A percentile compares a stretch with the other conserved stretches of the same genome.
phyloP scores from a whole-genome alignment of 1,140 invertebrate species.

The Drosophila kohkoa region DNA sequence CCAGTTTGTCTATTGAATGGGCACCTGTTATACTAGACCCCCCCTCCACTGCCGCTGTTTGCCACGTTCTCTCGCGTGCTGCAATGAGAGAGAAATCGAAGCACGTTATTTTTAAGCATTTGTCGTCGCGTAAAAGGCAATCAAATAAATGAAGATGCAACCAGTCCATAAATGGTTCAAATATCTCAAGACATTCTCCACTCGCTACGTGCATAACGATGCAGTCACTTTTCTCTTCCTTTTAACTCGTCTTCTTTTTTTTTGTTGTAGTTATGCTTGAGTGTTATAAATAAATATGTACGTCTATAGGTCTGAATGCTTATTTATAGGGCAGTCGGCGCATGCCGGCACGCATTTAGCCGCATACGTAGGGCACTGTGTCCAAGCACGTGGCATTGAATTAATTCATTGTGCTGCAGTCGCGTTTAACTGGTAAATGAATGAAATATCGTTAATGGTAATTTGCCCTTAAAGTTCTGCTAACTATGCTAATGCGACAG shows the following conservation, averaged over 20 bases:
- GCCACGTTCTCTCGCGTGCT: neutral
- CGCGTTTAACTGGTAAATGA: constrained; percentile 59
- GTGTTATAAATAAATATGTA: constrained; percentile 36
- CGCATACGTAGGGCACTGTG: constrained; percentile 1
- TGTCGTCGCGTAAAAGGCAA: constrained; percentile 54
- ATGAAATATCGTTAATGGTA: constrained; percentile 77
- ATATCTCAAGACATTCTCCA: constrained; percentile 67
- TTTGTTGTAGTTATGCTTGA: neutral
- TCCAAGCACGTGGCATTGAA: constrained; percentile 32
- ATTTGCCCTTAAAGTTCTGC: constrained; percentile 59
- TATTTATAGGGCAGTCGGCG: constrained; percentile 70
- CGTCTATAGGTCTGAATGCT: constrained; percentile 37
- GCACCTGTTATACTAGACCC: constrained; percentile 58
- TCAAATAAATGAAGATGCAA: constrained; percentile 77
- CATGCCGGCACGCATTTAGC: constrained; percentile 58
- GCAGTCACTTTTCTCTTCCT: constrained; percentile 5
- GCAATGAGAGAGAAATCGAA: constrained; percentile 17
- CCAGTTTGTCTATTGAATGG: constrained; percentile 64
- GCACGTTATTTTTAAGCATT: constrained; percentile 48
- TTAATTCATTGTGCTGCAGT: constrained; percentile 39
- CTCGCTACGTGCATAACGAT: constrained; percentile 64
- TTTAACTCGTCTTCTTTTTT: neutral
- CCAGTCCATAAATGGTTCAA: constrained; percentile 66
- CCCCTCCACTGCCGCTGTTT: neutral
- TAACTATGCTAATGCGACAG: constrained; percentile 67